Evolutionary conservation across 2,797 vertebrate genomes (phyloP).

Genomic region (Diglossa cyanea): DNA sequence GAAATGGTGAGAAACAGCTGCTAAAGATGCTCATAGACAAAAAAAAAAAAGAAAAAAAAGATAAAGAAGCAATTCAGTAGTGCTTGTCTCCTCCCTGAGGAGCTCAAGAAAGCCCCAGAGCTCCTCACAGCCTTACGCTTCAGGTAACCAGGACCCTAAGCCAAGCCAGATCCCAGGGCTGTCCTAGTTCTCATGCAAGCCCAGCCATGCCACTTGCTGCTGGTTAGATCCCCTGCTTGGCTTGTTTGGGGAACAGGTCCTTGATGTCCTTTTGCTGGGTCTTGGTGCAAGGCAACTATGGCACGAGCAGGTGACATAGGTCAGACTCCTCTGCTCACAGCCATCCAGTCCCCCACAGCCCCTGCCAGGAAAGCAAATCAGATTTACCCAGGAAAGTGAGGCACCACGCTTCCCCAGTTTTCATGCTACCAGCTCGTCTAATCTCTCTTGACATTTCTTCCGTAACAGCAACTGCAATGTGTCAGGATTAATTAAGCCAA

Average conservation of each 20-base stretch:
- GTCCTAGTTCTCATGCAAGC: neutral
- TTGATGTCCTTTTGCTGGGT: fast-evolving
- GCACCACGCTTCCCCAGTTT: neutral
- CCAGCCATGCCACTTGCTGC: neutral
- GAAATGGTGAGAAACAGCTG: neutral
- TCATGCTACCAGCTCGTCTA: slow-evolving; percentile 35
- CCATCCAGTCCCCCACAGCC: neutral
- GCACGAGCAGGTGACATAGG: neutral
- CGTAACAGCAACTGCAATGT: slow-evolving; percentile 40
- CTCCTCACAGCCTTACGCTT: neutral
- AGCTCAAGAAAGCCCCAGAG: neutral
- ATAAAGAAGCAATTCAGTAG: neutral
- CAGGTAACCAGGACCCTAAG: neutral
- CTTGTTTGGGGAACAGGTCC: neutral
- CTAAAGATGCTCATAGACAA: neutral
- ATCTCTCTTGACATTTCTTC: slow-evolving; percentile 60
- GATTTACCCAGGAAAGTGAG: slow-evolving; percentile 18
- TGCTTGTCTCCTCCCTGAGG: neutral
- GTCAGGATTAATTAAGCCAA: slow-evolving; percentile 60
- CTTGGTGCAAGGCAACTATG: neutral
- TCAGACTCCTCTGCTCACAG: neutral
- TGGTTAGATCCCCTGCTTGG: neutral
- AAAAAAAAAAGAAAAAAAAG: neutral
- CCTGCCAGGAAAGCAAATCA: neutral
- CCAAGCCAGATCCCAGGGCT: neutral